Conservation (phyloP, 2,113 vertebrate genomes). For the Sphaerodactylus townsendi region DNA sequence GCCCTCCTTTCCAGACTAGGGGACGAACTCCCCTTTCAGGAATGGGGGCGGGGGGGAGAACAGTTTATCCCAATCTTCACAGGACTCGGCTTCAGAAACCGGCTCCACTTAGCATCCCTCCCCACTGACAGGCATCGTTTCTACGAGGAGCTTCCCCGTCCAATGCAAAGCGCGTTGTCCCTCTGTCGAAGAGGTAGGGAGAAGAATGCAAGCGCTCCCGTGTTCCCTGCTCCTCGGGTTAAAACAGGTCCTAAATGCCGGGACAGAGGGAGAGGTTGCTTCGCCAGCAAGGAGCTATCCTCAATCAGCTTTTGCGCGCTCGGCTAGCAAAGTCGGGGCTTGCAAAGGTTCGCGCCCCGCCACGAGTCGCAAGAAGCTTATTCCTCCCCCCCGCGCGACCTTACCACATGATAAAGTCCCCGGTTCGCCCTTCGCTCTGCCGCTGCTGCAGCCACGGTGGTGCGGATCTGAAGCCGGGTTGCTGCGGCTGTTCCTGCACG, state of each 20-base stretch:
- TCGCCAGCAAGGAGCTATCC: background rate
- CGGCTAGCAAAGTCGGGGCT: background rate
- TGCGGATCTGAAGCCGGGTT: background rate
- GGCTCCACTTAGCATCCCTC: too few relatives aligned
- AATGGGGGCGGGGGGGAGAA: background rate
- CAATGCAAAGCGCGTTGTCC: background rate
- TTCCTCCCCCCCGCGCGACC: too few relatives aligned
- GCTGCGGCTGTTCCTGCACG: background rate
- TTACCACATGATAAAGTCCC: background rate
- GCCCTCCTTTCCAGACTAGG: background rate
- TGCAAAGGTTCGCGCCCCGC: background rate
- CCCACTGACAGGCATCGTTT: too few relatives aligned
- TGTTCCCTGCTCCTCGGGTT: background rate
- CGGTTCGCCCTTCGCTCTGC: background rate
- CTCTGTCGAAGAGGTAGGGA: background rate
- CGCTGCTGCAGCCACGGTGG: background rate
- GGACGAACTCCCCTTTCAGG: background rate
- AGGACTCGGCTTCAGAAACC: too few relatives aligned
- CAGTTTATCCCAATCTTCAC: background rate
- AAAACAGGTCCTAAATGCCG: background rate
- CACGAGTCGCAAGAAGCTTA: too few relatives aligned
- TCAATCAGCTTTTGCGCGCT: background rate
- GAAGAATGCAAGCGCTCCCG: background rate
- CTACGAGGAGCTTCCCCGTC: background rate
- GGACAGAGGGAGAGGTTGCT: too few relatives aligned